Percentiles rank a stretch among this genome's conserved stretches.
Conservation (phyloP, 2,797 vertebrate genomes). For the Helicolenus hilgendorfi region DNA sequence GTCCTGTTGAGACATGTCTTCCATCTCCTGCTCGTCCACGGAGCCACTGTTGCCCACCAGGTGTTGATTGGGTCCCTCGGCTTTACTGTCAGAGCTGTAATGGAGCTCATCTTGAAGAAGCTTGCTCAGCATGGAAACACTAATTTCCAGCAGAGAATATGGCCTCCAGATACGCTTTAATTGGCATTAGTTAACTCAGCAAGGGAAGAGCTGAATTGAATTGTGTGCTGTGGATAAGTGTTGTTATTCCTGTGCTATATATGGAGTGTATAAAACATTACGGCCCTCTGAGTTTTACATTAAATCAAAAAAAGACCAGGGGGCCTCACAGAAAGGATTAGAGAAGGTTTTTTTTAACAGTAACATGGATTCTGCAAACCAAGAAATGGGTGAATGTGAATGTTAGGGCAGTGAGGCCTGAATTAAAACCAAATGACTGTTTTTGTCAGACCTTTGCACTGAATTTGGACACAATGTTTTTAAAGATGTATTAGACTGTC, state of each 20-base stretch:
- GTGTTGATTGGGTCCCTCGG: slow-evolving; percentile 47
- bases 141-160: slow-evolving; percentile 34
- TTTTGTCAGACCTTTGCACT: background rate
- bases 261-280: background rate
- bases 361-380: background rate
- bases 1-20: slow-evolving; percentile 6
- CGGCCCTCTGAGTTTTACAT: background rate
- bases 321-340: background rate
- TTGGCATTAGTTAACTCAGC: slow-evolving; percentile 43
- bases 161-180: slow-evolving; percentile 39
- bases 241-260: background rate
- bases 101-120: slow-evolving; percentile 14
- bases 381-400: background rate
- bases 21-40: background rate
- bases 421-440: background rate
- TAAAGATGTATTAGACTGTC: too few species aligned
- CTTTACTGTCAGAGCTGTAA: slow-evolving; percentile 32
- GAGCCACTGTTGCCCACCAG: background rate
- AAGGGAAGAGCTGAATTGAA: background rate
- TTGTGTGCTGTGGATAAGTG: background rate
- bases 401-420: background rate
- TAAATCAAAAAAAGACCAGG: background rate
- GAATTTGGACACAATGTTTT: background rate
- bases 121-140: slow-evolving; percentile 42
- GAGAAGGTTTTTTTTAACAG: background rate